Conservation (phyloP, 2,888 invertebrate species). For the Tholera decimalis region DNA sequence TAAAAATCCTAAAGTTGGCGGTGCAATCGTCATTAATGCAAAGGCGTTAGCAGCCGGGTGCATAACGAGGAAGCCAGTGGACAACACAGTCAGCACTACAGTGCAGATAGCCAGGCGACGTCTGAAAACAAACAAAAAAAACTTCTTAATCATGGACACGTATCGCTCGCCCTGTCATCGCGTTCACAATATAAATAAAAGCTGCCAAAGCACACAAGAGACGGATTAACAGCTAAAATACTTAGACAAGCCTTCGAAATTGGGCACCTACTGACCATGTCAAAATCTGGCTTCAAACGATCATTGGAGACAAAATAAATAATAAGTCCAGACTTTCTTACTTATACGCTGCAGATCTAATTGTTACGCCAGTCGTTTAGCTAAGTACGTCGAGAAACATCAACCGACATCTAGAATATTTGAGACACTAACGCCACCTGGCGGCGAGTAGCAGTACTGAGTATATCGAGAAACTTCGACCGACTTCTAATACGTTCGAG, state of each 20-base stretch:
- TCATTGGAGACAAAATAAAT: neutral
- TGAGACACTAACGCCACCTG: too few relatives aligned
- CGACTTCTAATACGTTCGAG: too few relatives aligned
- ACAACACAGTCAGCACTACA: slow-evolving; percentile 91
- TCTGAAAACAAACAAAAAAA: slow-evolving; percentile 82
- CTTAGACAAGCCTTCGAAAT: slow-evolving; percentile 10
- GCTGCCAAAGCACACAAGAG: neutral
- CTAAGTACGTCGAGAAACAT: too few relatives aligned
- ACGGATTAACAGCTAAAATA: neutral
- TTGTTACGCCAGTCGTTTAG: too few relatives aligned
- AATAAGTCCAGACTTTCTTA: too few relatives aligned
- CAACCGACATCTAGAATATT: too few relatives aligned
- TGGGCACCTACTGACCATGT: neutral
- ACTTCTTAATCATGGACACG: slow-evolving; percentile 35
- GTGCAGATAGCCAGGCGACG: slow-evolving; percentile 92
- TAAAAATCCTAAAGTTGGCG: slow-evolving; percentile 93
- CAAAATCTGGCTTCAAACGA: neutral
- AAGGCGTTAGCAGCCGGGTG: slow-evolving; percentile 96
- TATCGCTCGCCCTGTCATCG: slow-evolving; percentile 20
- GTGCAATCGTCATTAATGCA: slow-evolving; percentile 94
- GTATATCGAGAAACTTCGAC: too few relatives aligned
- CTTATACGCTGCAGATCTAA: too few relatives aligned
- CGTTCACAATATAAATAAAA: neutral
- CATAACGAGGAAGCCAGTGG: slow-evolving; percentile 93
- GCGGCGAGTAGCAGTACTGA: too few relatives aligned